Evolutionary conservation across 2,113 vertebrate species (phyloP), one percentile per base, ranked within the genome.

Genomic region (Clupea harengus): DNA sequence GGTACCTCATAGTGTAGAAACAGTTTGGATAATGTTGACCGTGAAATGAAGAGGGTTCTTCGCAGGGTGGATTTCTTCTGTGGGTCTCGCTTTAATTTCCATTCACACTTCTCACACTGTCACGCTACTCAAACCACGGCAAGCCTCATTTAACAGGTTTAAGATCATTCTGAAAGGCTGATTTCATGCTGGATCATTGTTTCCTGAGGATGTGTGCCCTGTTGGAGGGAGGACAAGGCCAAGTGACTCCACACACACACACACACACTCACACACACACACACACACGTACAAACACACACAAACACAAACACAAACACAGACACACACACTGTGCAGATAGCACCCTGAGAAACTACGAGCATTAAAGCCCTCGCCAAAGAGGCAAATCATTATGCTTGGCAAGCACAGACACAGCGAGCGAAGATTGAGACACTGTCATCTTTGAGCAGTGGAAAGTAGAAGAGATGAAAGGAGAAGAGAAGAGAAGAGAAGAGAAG

Each of bases 301-400:
- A 39, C 17, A 0, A 5, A n/a, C 47, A 28, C 49, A 17, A 0
- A 4, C 39, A 54, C 28, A 39, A 22, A 54, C 28, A 83, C 39
- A 54, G 50, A 54, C 50, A 20, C 82, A 39, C 17, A 20, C 1
- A 49, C 45, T 22, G 20, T 22, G 54, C 4, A 39, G 39, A 39
- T 39, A 39, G 39, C 39, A 39, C 39, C 39, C 39, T 39, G 39
- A 39, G 39, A 39, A 39, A 39, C 39, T 39, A 39, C 39, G 2
- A 39, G 6, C 60, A 25, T 67, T 67, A 25, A 25, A 67, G 60
- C 60, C 25, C 60, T 67, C 60, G 25, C 22, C 60, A 25, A 67
- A 67, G 60, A 67, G 60, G n/a, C 60, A 17, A 60, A 67, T 25
- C 60, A 67, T 67, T 67, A 67, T 67, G 60, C 60, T 67, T 67